Evolutionary conservation across 2,797 vertebrate genomes (phyloP).

Genomic region (Esox masquinongy): DNA sequence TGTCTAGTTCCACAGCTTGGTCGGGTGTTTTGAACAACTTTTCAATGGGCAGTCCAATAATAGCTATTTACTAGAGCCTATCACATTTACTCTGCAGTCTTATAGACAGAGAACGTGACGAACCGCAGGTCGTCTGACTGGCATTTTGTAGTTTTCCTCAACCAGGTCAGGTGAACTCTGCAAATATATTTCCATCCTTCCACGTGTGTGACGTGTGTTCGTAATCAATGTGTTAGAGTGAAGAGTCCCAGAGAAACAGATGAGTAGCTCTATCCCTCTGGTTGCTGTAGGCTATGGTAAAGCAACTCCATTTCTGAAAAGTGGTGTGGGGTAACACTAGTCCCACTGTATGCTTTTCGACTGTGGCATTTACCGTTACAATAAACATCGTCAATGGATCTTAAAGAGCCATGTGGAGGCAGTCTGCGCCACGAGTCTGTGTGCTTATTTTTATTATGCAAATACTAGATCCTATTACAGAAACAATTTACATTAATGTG

Average conservation of each 20-base stretch:
- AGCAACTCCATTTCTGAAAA: neutral
- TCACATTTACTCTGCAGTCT: neutral
- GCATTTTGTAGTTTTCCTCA: neutral
- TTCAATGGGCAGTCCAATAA: no score
- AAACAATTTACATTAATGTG: neutral
- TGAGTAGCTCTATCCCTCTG: neutral
- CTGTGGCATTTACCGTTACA: neutral
- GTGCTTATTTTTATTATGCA: constrained; percentile 3
- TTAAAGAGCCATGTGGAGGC: neutral
- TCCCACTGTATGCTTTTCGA: neutral
- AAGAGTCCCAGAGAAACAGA: neutral
- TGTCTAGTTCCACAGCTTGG: no score
- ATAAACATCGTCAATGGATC: neutral
- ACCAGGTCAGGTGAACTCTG: neutral
- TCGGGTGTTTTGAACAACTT: no score
- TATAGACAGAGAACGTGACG: neutral
- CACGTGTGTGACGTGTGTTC: neutral
- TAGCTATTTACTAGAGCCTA: neutral
- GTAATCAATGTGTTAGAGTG: neutral
- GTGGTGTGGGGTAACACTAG: neutral
- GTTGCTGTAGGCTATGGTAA: neutral
- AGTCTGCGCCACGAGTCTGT: constrained; percentile 2
- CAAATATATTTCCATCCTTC: neutral
- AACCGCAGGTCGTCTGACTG: neutral
- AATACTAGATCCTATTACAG: neutral